Conservation (phyloP, 1,140 invertebrate genomes). For the Copidosoma floridanum region DNA sequence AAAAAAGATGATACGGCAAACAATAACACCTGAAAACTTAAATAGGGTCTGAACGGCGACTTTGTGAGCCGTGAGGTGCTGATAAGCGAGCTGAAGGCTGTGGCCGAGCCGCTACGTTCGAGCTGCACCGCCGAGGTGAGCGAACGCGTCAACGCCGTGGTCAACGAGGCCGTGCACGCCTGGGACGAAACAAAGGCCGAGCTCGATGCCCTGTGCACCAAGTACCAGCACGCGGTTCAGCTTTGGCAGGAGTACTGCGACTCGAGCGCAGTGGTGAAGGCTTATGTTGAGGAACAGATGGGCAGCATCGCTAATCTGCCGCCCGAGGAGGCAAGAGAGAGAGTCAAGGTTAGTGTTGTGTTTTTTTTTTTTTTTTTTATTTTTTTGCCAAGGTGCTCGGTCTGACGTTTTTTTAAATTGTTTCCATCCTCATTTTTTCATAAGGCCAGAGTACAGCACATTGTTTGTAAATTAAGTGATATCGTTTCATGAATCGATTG, state of each 20-base stretch:
- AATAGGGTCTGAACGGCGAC: slow-evolving; percentile 64
- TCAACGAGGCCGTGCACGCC: slow-evolving; percentile 71
- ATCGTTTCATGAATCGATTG: too few species aligned
- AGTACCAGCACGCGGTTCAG: slow-evolving; percentile 71
- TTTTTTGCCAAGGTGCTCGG: background rate
- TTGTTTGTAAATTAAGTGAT: too few species aligned
- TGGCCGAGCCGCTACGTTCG: slow-evolving; percentile 69
- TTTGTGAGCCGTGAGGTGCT: slow-evolving; percentile 67
- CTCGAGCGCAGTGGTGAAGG: slow-evolving; percentile 70
- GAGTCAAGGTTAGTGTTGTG: slow-evolving; percentile 68
- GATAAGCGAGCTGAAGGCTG: slow-evolving; percentile 66
- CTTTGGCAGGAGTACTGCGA: slow-evolving; percentile 76
- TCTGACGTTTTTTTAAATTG: too few species aligned
- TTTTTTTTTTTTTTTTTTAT: too few species aligned
- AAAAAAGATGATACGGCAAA: too few species aligned
- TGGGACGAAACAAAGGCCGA: slow-evolving; percentile 74
- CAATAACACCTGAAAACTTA: too few species aligned
- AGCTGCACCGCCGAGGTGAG: slow-evolving; percentile 68
- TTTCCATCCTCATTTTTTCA: too few species aligned
- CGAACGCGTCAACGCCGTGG: slow-evolving; percentile 67
- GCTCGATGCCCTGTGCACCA: slow-evolving; percentile 70
- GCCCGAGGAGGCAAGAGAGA: slow-evolving; percentile 61
- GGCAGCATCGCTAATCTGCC: slow-evolving; percentile 62
- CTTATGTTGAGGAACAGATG: slow-evolving; percentile 71
- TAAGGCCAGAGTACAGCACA: too few species aligned